phyloP scores from a whole-genome alignment of 1,140 invertebrate genomes.

The Chrysopa pallens region DNA sequence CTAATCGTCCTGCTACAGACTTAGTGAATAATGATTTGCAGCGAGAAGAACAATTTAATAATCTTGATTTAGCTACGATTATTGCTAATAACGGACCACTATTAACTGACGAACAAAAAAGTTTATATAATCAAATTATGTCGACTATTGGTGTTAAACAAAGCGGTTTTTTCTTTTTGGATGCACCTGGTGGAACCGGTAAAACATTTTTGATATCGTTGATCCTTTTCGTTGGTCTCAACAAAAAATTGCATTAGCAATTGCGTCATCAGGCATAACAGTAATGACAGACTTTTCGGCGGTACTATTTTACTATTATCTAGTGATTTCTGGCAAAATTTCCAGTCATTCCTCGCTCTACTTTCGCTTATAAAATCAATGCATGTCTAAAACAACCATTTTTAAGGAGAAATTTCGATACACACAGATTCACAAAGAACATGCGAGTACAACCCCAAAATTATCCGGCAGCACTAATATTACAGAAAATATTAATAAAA shows the following conservation, averaged over 20 bases:
- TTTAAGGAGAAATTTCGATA: slow-evolving; percentile 20
- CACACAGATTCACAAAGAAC: slow-evolving; percentile 13
- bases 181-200: slow-evolving; percentile 16
- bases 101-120: slow-evolving; percentile 8
- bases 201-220: slow-evolving; percentile 21
- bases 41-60: too few species aligned
- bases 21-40: too few species aligned
- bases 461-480: slow-evolving; percentile 10
- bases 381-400: slow-evolving; percentile 23
- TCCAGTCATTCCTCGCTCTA: slow-evolving; percentile 19
- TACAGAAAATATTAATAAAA: too few species aligned
- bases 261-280: slow-evolving; percentile 25
- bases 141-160: slow-evolving; percentile 2
- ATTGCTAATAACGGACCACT: slow-evolving; percentile 6
- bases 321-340: slow-evolving; percentile 18
- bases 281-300: slow-evolving; percentile 14
- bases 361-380: slow-evolving; percentile 22
- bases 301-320: slow-evolving; percentile 15
- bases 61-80: slow-evolving; percentile 7
- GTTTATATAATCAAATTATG: slow-evolving; percentile 9
- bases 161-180: slow-evolving; percentile 8
- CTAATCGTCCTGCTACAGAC: too few species aligned
- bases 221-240: slow-evolving; percentile 11
- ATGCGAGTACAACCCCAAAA: slow-evolving; percentile 12
- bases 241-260: slow-evolving; percentile 14